Evolutionary conservation across 2,888 invertebrate genomes (phyloP).

Genomic region (Calliopum simillimum): DNA sequence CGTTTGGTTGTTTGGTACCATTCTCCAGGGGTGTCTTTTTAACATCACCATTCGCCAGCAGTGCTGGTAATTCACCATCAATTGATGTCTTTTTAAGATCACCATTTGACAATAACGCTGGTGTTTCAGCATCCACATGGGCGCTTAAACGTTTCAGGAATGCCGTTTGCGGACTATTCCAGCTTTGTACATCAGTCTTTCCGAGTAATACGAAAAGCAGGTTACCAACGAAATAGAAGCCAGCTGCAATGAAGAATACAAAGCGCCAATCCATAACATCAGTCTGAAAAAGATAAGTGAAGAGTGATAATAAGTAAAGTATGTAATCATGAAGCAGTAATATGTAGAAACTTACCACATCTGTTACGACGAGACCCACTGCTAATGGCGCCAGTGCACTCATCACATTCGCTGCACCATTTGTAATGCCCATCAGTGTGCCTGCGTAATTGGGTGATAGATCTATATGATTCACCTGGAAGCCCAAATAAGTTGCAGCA

Average conservation of each 20-base stretch:
- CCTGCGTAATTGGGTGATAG: conserved; percentile 87
- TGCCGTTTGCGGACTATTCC: conserved; percentile 70
- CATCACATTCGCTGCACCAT: conserved; percentile 81
- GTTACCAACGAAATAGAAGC: conserved; percentile 70
- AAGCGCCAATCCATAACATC: conserved; percentile 69
- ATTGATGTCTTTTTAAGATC: conserved; percentile 39
- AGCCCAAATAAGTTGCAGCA: conserved; percentile 81
- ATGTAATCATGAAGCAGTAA: neutral
- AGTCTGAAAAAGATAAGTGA: conserved; percentile 46
- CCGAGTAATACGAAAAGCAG: conserved; percentile 71
- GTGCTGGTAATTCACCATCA: conserved; percentile 35
- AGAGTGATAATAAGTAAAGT: neutral
- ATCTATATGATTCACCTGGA: conserved; percentile 87
- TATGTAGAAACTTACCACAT: conserved; percentile 71
- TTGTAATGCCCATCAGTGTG: conserved; percentile 87
- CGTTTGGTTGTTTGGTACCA: conserved; percentile 24
- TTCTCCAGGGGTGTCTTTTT: conserved; percentile 43
- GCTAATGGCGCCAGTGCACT: conserved; percentile 82
- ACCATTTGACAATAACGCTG: conserved; percentile 45
- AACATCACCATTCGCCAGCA: conserved; percentile 43
- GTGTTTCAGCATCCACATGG: conserved; percentile 45
- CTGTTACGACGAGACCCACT: conserved; percentile 76
- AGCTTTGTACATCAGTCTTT: conserved; percentile 70
- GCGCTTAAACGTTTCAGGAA: conserved; percentile 42
- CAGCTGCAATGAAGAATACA: conserved; percentile 71